Conservation (phyloP, 2,888 invertebrate genomes). For the Halictus quadricinctus region DNA sequence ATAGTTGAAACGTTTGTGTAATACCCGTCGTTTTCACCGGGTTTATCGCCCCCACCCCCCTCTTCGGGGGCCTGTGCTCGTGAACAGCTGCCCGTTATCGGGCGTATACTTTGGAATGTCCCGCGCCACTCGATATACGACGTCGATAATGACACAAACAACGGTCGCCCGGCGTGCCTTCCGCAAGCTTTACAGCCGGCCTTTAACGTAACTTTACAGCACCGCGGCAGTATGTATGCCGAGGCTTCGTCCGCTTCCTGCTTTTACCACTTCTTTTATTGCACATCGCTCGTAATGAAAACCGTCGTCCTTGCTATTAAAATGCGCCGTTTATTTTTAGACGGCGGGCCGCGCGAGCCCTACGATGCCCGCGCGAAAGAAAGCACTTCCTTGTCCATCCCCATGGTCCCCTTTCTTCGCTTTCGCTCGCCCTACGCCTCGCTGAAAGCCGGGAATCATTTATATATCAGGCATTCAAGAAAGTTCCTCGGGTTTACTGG, state of each 20-base stretch:
- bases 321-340: conserved; percentile 35
- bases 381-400: not conserved
- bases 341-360: not conserved
- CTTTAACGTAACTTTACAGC: conserved; percentile 51
- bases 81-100: conserved; percentile 65
- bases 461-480: not conserved
- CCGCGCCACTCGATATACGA: conserved; percentile 53
- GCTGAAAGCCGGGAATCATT: not conserved
- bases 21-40: conserved; percentile 25
- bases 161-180: conserved; percentile 46
- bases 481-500: not conserved
- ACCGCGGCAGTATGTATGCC: conserved; percentile 23
- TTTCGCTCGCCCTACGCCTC: not conserved
- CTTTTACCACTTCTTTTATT: conserved; percentile 37
- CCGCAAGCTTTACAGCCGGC: conserved; percentile 51
- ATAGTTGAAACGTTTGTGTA: conserved; percentile 20
- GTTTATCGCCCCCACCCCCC: conserved; percentile 30
- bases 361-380: not conserved
- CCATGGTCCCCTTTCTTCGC: not conserved
- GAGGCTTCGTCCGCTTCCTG: conserved; percentile 22
- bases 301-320: conserved; percentile 40
- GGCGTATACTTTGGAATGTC: conserved; percentile 68
- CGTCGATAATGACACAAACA: conserved; percentile 56
- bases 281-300: conserved; percentile 25
- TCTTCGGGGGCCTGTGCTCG: not conserved